Conservation (phyloP, 2,888 invertebrate genomes). For the Dusona sp. region DNA sequence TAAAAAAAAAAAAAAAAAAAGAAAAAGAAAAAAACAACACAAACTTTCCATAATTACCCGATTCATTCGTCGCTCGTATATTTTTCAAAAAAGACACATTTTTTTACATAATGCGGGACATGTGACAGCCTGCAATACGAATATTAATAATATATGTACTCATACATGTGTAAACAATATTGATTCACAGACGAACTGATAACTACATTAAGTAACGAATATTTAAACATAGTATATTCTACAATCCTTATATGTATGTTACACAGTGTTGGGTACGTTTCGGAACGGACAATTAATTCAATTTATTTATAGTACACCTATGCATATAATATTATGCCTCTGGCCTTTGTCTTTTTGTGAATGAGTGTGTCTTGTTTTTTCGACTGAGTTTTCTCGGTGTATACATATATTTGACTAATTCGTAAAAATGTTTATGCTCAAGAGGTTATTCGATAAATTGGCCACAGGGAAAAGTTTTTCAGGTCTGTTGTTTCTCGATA, state of each 20-base stretch:
- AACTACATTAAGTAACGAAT: constrained; percentile 61
- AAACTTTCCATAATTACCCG: not conserved
- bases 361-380: constrained; percentile 22
- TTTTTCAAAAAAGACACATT: constrained; percentile 63
- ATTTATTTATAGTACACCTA: constrained; percentile 58
- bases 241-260: constrained; percentile 60
- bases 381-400: not conserved
- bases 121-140: constrained; percentile 66
- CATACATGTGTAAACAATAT: constrained; percentile 40
- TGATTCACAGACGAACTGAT: constrained; percentile 59
- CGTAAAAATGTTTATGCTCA: constrained; percentile 21
- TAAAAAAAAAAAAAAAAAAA: too few relatives aligned
- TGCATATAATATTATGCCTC: constrained; percentile 43
- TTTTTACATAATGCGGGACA: constrained; percentile 67
- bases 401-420: not conserved
- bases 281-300: constrained; percentile 52
- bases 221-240: constrained; percentile 41
- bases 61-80: constrained; percentile 55
- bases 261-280: constrained; percentile 58
- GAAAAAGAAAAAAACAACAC: not conserved
- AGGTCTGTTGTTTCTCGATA: not conserved
- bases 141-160: constrained; percentile 34
- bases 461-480: not conserved
- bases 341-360: constrained; percentile 37
- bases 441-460: constrained; percentile 7